Evolutionary conservation across 2,888 invertebrate genomes (phyloP), one percentile per base, ranked within the genome.

Genomic region (Thecocarcelia acutangulata): DNA sequence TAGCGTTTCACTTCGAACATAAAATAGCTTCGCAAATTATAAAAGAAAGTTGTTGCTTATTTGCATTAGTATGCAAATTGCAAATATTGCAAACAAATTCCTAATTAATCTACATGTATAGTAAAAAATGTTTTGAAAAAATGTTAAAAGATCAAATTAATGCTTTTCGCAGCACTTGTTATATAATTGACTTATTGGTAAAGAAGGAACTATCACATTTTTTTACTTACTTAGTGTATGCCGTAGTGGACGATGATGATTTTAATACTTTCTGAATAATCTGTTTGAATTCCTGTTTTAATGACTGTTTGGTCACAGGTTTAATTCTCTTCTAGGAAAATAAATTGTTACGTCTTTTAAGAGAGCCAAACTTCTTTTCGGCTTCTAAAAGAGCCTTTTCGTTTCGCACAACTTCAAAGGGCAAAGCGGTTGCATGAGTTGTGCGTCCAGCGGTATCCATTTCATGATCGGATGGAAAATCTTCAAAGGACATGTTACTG

Each of bases 401-500:
- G 84, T 91, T 92, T 48, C 93, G 90, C 21, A 94, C 91, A 9
- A 94, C 94, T 87, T 94, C 94, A 85, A 94, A 94, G 0, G 94
- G 94, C 40, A 84, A 56, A 3, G 82, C 78, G 63, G 93, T 92
- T n/a, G 91, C 90, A 78, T 87, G 87, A 17, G 90, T 87, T 83
- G 88, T 86, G 40, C 89, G 88, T 4, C 24, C 50, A 59, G 59
- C 59, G 4, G 37, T 19, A 85, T 90, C 90, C 77, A 90, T 89
- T 79, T 92, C 92, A 85, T 94, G 94, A 85, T 94, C 94, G 28
- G 93, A 93, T 2, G 94, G 93, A 86, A 94, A 94, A 89, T 95
- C 94, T 87, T 95, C 94, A 85, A 95, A 95, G 86, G 94, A 95
- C 94, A 95, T 93, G 85, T 95, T 95, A 86, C 93, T 94, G 86